phyloP scores from a whole-genome alignment of 2,888 invertebrate species.

The Panopea generosa region DNA sequence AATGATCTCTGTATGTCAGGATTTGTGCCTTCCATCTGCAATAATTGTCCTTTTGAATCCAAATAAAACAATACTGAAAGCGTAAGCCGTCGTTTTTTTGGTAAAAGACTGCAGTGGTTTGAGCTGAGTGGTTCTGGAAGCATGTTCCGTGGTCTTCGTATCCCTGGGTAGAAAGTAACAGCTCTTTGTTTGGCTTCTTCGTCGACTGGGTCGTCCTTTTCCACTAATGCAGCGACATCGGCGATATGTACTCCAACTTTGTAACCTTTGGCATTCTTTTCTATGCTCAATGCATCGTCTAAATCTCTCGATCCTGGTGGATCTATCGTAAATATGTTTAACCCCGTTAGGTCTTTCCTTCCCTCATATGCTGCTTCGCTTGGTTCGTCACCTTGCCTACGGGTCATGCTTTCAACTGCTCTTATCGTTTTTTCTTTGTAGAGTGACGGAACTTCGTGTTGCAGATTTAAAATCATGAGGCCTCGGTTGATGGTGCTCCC shows the following conservation, averaged over 20 bases:
- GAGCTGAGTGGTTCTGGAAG: slow-evolving; percentile 71
- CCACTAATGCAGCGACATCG: slow-evolving; percentile 60
- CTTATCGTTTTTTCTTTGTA: slow-evolving; percentile 26
- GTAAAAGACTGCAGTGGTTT: slow-evolving; percentile 66
- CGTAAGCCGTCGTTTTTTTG: slow-evolving; percentile 60
- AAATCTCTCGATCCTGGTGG: slow-evolving; percentile 59
- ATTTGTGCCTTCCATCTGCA: slow-evolving; percentile 38
- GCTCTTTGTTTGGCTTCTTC: slow-evolving; percentile 57
- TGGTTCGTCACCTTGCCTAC: slow-evolving; percentile 4
- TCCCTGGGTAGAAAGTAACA: slow-evolving; percentile 56
- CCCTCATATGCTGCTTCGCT: background rate
- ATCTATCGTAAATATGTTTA: slow-evolving; percentile 65
- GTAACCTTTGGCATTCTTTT: slow-evolving; percentile 21
- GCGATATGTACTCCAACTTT: slow-evolving; percentile 66
- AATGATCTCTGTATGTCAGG: slow-evolving; percentile 23
- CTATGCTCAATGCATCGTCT: slow-evolving; percentile 65
- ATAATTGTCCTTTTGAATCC: slow-evolving; percentile 46
- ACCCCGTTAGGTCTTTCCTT: slow-evolving; percentile 48
- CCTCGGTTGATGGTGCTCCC: slow-evolving; percentile 38
- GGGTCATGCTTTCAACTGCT: slow-evolving; percentile 10
- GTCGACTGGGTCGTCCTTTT: slow-evolving; percentile 59
- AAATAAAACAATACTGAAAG: slow-evolving; percentile 69
- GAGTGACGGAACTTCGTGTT: slow-evolving; percentile 45
- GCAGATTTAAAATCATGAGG: slow-evolving; percentile 31
- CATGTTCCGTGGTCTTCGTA: slow-evolving; percentile 62